Evolutionary conservation across 2,888 invertebrate genomes (phyloP), one percentile per base, ranked within the genome.

Genomic region (Theretra japonica): DNA sequence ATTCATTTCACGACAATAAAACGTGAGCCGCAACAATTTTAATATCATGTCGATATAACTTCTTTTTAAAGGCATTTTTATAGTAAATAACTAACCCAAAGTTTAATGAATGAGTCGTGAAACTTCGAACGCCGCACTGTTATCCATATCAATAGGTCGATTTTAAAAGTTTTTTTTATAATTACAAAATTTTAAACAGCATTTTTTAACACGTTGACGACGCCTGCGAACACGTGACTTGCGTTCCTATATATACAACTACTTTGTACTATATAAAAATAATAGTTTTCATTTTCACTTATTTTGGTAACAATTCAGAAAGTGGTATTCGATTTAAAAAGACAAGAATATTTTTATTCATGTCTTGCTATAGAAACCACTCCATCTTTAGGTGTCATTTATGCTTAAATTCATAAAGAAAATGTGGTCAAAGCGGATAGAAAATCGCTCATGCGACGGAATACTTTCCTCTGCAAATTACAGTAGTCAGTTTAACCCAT

Each of bases 21-120:
- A 85, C 82, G 84, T 88, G 87, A 90, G 90, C 90, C 89, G 88
- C 88, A 92, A 92, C 92, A 90, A 92, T 90, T 91, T 92, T 91
- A 93, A 92, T 92, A 93, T 93, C 93, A 91, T 89, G 84, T 86
- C 78, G 89, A 92, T 91, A 92, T 90, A 92, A 89, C 89, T 85
- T 86, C 68, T 65, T 85, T 83, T 79, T 77, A 82, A 86, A 86
- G 79, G 79, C 80, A 83, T 86, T 83, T 53, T 84, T 80, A 77
- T 83, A 86, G 83, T 84, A 85, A 86, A 86, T 83, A 82, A 83
- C 78, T 77, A 73, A 62, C 41, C 41, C 8, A 72, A 71, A 60
- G 65, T 48, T 69, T 25, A 57, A 74, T 73, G 70, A 68, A 7
- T 62, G 48, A 28, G 25, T 72, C 25, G 25, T 72, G 30, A 57